These are phyloP conservation scores for Diogma glabrata DNA, from an alignment of 2,888 invertebrate genomes.

Conservation along the genomic window DNA sequence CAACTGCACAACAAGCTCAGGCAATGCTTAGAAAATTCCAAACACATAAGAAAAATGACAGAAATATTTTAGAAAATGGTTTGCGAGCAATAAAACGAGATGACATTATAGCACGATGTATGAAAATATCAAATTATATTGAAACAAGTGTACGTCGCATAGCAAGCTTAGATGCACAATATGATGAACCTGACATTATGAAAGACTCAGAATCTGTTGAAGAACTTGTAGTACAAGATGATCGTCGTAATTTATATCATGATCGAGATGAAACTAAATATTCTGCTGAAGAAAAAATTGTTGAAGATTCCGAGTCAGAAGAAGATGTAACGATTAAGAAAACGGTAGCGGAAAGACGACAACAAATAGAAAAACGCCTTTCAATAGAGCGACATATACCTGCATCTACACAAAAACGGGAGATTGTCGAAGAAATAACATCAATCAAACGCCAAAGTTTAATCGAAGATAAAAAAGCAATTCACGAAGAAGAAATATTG, in stretches of 20 bases:
- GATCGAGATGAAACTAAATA: slow-evolving; percentile 61
- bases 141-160: slow-evolving; percentile 25
- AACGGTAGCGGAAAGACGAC: slow-evolving; percentile 63
- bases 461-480: slow-evolving; percentile 37
- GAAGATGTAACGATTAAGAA: slow-evolving; percentile 55
- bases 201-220: slow-evolving; percentile 47
- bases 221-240: slow-evolving; percentile 36
- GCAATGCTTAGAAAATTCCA: slow-evolving; percentile 49
- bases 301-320: slow-evolving; percentile 47
- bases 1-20: slow-evolving; percentile 64
- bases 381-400: slow-evolving; percentile 57
- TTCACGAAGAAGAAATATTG: slow-evolving; percentile 36
- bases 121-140: slow-evolving; percentile 32
- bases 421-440: slow-evolving; percentile 60
- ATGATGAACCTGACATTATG: slow-evolving; percentile 54
- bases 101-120: slow-evolving; percentile 81
- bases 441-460: slow-evolving; percentile 55
- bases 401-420: slow-evolving; percentile 60
- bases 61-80: slow-evolving; percentile 68
- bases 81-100: slow-evolving; percentile 77
- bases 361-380: slow-evolving; percentile 61
- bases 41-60: slow-evolving; percentile 35
- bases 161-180: slow-evolving; percentile 40
- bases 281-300: slow-evolving; percentile 66
- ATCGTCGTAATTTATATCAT: slow-evolving; percentile 34